A percentile compares a stretch with the other conserved stretches of the same genome.
Evolutionary conservation across 30 jellyfish, hydroid and myxozoan species (phyloP).

Genomic region (Turritopsis rubra): DNA sequence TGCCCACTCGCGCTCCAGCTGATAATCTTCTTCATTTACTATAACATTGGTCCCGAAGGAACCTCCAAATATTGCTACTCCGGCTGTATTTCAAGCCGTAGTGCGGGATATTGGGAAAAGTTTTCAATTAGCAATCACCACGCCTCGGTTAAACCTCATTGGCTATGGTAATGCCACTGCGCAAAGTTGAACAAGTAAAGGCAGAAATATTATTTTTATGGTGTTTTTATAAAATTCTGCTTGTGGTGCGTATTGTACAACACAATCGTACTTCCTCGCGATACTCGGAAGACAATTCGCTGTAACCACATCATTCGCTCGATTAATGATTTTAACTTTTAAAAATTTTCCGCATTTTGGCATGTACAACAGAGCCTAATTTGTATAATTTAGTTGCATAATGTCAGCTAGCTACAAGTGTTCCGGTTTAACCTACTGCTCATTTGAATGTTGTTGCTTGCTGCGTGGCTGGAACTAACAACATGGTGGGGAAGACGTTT

Average conservation of each 20-base stretch:
- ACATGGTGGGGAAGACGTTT: neutral
- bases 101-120: constrained; percentile 97
- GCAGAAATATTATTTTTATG: neutral
- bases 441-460: neutral
- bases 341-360: neutral
- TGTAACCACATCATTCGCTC: neutral
- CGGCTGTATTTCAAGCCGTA: constrained; percentile 84
- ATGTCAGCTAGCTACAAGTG: neutral
- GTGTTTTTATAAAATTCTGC: neutral
- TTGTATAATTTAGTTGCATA: no score
- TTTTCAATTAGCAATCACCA: constrained; percentile 97
- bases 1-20: no score
- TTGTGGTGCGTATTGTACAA: neutral
- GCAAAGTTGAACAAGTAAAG: constrained; percentile 50
- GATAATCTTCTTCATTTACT: no score
- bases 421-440: no score
- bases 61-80: constrained; percentile 92
- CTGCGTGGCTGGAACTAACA: neutral
- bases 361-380: neutral
- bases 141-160: constrained; percentile 96
- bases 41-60: constrained; percentile 39
- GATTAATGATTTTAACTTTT: neutral
- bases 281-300: neutral
- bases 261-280: neutral
- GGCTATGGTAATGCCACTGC: constrained; percentile 98